Base-by-base conservation (phyloP, 2,888 invertebrate species). In the Dichetophora obliterata region DNA sequence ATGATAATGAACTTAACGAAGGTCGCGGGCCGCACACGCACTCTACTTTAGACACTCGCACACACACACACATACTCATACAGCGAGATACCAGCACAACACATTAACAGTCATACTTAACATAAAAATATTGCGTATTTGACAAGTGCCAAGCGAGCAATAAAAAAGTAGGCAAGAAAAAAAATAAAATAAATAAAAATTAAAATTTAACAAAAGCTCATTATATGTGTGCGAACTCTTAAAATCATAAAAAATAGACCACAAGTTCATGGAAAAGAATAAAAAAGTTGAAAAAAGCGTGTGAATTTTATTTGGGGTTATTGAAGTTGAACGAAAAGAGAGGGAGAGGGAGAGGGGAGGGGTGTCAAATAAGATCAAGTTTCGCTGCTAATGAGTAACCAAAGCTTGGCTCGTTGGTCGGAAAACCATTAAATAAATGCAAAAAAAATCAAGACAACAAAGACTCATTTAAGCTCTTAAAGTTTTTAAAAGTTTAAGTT, bases 1-100 rank as follows among this genome's bases (percentile, higher is more conserved):
- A 22, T 68, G 68, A 50, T 50, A 68, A 50, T 68, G 68, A 68
- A 68, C 68, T 50, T 11, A 68, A 68, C 68, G 50, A 68, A 68
- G 68, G 68, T 50, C 68, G 48, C 50, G 27, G 22, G 48, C 22
- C 66, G 66, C 68, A 68, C 68, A 68, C 68, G 50, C 68, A 68
- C 66, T 37, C 43, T 19, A n/a, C n/a, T 37, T 34, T 19, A 65
- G 34, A 65, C n/a, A 65, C n/a, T 3, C 57, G 19, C 5, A 19
- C 19, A 37, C 3, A 37, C 61, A 37, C 34, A 37, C 37, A 11
- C 37, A 16, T 16, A n/a, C 22, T 6, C 54, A 54, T 19, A 54
- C 19, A 0, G n/a, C 43, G 19, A 22, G 19, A 54, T 22, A 22
- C 19, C n/a, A 9, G 54, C 54, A 54, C 54, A 19, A 54, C n/a